Percentiles rank a stretch among this genome's conserved stretches.
These are phyloP conservation scores for Digitonthophagus gazella DNA, from an alignment of 2,888 invertebrate species.

Conservation along the genomic window DNA sequence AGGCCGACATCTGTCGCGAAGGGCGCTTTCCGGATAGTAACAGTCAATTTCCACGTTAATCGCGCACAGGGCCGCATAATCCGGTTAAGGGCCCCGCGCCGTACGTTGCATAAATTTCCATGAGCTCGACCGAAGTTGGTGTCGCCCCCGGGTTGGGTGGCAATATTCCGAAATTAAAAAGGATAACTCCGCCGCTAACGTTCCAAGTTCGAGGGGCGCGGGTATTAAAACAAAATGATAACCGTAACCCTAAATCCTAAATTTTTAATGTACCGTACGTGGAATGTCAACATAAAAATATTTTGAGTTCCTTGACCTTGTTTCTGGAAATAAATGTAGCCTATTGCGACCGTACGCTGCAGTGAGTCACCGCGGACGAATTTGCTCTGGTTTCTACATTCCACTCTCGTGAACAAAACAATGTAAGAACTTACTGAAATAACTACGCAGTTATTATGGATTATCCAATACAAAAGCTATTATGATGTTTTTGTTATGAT, in stretches of 20 bases:
- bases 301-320: neutral
- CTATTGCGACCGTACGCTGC: neutral
- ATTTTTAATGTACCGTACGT: neutral
- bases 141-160: neutral
- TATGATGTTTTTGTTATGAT: no score
- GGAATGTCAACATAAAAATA: neutral
- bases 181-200: neutral
- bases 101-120: neutral
- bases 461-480: neutral
- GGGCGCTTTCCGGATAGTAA: slow-evolving; percentile 43
- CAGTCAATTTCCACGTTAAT: slow-evolving; percentile 47
- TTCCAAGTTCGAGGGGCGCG: neutral
- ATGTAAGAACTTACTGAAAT: neutral
- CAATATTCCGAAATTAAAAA: neutral
- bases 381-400: neutral
- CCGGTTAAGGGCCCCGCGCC: slow-evolving; percentile 36
- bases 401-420: neutral
- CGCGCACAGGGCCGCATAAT: slow-evolving; percentile 42
- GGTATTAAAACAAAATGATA: neutral
- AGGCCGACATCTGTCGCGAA: slow-evolving; percentile 38
- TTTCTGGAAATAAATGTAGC: neutral
- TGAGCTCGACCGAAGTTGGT: neutral
- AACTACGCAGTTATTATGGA: neutral
- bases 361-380: neutral
- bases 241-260: neutral